Percentiles rank a stretch among this genome's conserved stretches.
Evolutionary conservation across 2,888 invertebrate species (phyloP).

Genomic region (Marasmarcha lunaedactyla): DNA sequence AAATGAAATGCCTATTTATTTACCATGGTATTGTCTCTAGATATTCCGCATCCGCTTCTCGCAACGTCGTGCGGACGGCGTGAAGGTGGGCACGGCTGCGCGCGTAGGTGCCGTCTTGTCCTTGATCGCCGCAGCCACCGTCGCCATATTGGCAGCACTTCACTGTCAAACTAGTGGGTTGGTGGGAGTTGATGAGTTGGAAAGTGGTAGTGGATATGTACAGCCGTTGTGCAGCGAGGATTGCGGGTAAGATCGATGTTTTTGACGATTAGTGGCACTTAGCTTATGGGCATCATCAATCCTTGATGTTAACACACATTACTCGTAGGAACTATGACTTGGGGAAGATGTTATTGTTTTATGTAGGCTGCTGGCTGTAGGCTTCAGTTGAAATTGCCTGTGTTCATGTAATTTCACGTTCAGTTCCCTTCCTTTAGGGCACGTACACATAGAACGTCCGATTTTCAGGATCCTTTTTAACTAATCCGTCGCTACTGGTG

Average conservation of each 20-base stretch:
- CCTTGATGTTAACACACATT: not conserved
- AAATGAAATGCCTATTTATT: too few relatives aligned
- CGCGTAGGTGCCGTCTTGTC: constrained; percentile 44
- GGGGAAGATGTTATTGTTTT: too few relatives aligned
- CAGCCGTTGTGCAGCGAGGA: constrained; percentile 35
- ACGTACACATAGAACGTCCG: too few relatives aligned
- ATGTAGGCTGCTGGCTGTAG: too few relatives aligned
- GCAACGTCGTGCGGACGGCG: constrained; percentile 41
- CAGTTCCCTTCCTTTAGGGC: too few relatives aligned
- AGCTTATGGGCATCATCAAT: not conserved
- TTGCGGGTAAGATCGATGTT: constrained; percentile 30
- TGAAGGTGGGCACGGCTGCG: constrained; percentile 47
- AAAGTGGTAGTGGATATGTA: constrained; percentile 21
- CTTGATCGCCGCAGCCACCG: constrained; percentile 29
- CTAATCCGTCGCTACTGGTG: too few relatives aligned
- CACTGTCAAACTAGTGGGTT: too few relatives aligned
- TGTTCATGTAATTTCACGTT: too few relatives aligned
- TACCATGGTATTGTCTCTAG: too few relatives aligned
- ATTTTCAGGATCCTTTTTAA: too few relatives aligned
- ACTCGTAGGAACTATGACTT: not conserved
- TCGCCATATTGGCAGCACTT: constrained; percentile 28
- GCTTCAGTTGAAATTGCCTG: too few relatives aligned
- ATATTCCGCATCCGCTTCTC: constrained; percentile 54
- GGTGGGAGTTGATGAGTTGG: constrained; percentile 24
- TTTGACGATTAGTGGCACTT: too few relatives aligned